Base-by-base conservation (phyloP, 2,888 invertebrate genomes). In the Corbicula japonica region DNA sequence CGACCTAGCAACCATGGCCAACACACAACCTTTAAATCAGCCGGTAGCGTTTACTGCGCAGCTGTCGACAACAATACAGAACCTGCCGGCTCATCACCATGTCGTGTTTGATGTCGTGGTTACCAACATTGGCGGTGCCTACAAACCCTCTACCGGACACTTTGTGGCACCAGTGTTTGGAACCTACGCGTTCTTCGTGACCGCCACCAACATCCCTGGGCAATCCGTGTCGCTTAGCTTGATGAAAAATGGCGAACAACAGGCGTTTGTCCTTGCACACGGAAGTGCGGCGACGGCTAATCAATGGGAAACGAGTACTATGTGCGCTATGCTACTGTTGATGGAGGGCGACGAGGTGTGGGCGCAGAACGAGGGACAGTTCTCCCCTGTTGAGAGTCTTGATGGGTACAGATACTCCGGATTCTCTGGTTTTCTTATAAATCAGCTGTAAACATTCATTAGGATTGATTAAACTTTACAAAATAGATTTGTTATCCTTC, bases 1-100 rank as follows among this genome's bases (percentile, higher is more conserved):
- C 10, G 65, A 65, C 52, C 41, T 80, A 8, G 80, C 76, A 28
- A 56, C 68, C 12, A 30, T 46, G 28, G 70, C 76, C 0, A 56
- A 70, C 41, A 50, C 74, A 1, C 21, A 41, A 12, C 52, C 71
- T 6, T 58, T 70, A 46, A 32, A 44, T 4, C 28, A 58, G 0
- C 79, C 80, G 15, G 52, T 80, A 1, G 80, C 72, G 6, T 80
- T 80, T 60, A 76, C 80, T 1, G 80, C 80, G 6, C 56, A 56
- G 15, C 69, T 80, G 32, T 58, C 76, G 12, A 76, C 12, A 2
- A 76, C 80, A 10, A 80, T 80, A 10, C 32, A 35, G 8, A 66
- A 68, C 28, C 26, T 80, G 10, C 34, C 46, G 1, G 18, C 2
- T n/a, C 80, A 80, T 23, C 71, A 76, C 46, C 80, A 76, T 8